Conservation (phyloP, 2,797 vertebrate genomes). For the Halcyon leucocephala region DNA sequence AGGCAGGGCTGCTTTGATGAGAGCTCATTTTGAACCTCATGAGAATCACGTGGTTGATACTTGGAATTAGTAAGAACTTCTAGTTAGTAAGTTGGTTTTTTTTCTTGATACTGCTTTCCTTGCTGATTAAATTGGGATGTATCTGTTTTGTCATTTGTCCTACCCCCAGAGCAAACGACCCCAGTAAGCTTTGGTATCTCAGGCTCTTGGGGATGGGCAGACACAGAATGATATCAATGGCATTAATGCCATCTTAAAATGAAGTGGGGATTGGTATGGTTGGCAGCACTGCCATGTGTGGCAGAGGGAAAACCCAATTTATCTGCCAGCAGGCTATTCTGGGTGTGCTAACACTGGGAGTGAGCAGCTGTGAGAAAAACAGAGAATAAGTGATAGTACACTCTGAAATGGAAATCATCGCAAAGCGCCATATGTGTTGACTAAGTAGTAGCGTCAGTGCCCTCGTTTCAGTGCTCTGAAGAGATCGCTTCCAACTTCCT, state of each 20-base stretch:
- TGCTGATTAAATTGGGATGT: not conserved
- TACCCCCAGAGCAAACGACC: not conserved
- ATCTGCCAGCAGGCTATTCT: not conserved
- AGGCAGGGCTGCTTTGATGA: not conserved
- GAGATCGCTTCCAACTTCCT: not conserved
- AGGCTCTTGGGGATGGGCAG: not conserved
- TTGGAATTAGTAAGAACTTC: not conserved
- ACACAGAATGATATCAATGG: not conserved
- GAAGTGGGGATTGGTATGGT: not conserved
- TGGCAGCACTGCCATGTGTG: not conserved
- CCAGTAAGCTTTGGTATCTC: not conserved
- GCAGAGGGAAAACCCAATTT: conserved; percentile 19
- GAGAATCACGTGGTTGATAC: not conserved
- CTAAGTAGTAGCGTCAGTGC: not conserved
- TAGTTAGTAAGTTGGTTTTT: not conserved
- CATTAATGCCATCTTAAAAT: not conserved
- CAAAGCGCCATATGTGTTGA: conserved; percentile 35
- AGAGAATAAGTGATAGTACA: conserved; percentile 49
- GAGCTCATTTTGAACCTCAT: not conserved
- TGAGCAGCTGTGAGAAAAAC: conserved; percentile 66
- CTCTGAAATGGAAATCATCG: conserved; percentile 48
- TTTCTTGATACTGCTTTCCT: not conserved
- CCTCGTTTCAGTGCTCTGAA: not conserved
- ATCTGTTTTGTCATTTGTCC: not conserved
- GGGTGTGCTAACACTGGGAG: conserved; percentile 24